Base-by-base conservation (phyloP, 2,888 invertebrate genomes). In the Sinopyrophorus schimmeli region DNA sequence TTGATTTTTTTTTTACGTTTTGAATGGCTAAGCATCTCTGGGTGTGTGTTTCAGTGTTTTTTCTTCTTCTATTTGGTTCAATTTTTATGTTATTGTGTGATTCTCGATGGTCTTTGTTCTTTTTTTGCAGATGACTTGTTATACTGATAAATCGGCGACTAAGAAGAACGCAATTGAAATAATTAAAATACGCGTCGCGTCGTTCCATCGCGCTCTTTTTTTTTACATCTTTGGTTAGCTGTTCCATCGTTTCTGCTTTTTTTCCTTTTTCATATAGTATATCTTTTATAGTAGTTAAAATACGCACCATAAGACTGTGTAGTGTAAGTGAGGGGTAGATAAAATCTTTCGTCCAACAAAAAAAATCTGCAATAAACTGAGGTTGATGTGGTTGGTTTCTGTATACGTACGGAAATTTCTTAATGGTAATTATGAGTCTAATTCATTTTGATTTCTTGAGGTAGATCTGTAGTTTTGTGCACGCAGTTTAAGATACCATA, bases 381-480 rank as follows among this genome's bases (percentile, higher is more conserved):
- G 67, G 67, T 67, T 21, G 66, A 50, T 64, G 57, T 67, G 68
- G 66, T 68, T 64, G 66, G 68, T 69, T 67, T 58, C 68, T 66
- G 68, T 68, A 61, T 63, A 67, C 60, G 64, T 63, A 67, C 70
- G 67, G 70, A 68, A 67, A 70, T 71, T 71, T 69, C 61, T 63
- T 68, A n/a, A 66, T 68, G 56, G 68, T 67, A 66, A 66, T 67
- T 60, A 65, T 64, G 63, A 65, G 50, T 56, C 50, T 70, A 70
- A 69, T 65, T 62, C 67, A 70, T 73, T 73, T 73, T 73, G 73
- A 73, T 73, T 73, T 63, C 55, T 64, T 72, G 73, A 73, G 73
- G 73, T 73, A 73, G 73, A 71, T 73, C n/a, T 69, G 70, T 69
- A 69, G 61, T 64, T 58, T 62, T 63, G 65, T 65, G 68, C 71